phyloP scores from a whole-genome alignment of 2,888 invertebrate species.

The Papilio protenor region DNA sequence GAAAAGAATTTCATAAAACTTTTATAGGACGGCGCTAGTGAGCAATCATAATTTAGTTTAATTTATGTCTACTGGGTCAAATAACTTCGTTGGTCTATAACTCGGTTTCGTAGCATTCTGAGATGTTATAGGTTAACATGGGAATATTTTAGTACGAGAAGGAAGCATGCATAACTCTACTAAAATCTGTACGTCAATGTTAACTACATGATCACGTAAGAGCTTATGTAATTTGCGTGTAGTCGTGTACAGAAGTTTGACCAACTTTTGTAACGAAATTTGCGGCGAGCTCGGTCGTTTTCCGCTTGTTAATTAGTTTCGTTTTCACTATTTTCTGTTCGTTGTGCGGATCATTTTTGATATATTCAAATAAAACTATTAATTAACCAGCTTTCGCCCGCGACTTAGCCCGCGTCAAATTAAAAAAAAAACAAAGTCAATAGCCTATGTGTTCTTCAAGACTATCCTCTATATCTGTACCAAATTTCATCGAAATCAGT shows the following conservation, averaged over 20 bases:
- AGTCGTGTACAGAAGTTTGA: slow-evolving; percentile 18
- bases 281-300: slow-evolving; percentile 23
- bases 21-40: too few species aligned
- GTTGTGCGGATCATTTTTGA: neutral
- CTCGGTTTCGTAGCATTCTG: too few species aligned
- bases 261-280: slow-evolving; percentile 32
- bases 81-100: too few species aligned
- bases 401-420: too few species aligned
- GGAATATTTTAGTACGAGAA: neutral
- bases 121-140: neutral
- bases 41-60: too few species aligned
- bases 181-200: slow-evolving; percentile 1
- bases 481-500: too few species aligned
- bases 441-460: too few species aligned
- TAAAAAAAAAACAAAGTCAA: too few species aligned
- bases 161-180: neutral
- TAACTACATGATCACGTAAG: slow-evolving; percentile 15
- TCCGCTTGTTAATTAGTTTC: slow-evolving; percentile 32
- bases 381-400: too few species aligned
- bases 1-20: too few species aligned
- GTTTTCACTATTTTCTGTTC: slow-evolving; percentile 32
- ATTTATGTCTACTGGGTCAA: too few species aligned
- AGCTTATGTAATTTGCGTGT: slow-evolving; percentile 18
- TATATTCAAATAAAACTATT: neutral
- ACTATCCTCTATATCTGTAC: too few species aligned